phyloP scores from a whole-genome alignment of 2,113 vertebrate genomes.

The Rhagologus leucostigma region DNA sequence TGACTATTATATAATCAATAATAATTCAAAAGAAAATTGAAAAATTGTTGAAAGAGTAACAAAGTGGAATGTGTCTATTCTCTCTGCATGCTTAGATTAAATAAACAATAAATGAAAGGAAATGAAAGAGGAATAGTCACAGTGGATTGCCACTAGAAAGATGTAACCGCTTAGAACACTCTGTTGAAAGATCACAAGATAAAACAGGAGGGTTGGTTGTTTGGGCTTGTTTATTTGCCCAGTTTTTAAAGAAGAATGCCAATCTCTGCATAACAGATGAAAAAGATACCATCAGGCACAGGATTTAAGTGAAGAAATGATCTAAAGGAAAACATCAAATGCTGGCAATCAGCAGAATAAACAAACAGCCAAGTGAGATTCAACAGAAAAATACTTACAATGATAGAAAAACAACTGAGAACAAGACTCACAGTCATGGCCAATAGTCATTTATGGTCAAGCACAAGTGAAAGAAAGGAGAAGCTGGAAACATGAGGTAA shows the following conservation, averaged over 20 bases:
- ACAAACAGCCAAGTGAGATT: not conserved
- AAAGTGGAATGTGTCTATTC: not conserved
- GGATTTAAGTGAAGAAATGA: not conserved
- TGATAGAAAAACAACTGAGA: not conserved
- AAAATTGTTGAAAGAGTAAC: not conserved
- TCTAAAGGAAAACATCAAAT: not conserved
- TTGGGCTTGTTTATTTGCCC: not conserved
- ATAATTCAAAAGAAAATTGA: not conserved
- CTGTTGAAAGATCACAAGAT: not conserved
- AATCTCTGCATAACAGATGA: not conserved
- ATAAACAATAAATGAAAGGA: constrained; percentile 22
- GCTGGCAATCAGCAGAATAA: not conserved
- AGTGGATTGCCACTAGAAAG: not conserved
- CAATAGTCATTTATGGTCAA: not conserved
- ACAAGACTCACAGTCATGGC: not conserved
- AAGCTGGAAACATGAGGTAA: not conserved
- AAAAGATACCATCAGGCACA: not conserved
- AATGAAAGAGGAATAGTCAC: not conserved
- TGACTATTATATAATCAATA: constrained; percentile 35
- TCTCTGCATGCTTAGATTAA: not conserved
- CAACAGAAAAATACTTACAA: not conserved
- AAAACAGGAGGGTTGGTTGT: not conserved
- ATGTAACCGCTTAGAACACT: not conserved
- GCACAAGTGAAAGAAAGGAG: not conserved
- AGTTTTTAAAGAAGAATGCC: not conserved